Percentiles rank a stretch among this genome's conserved stretches.
Evolutionary conservation across 2,113 vertebrate species (phyloP).

Genomic region (Microcebus tavaratra): DNA sequence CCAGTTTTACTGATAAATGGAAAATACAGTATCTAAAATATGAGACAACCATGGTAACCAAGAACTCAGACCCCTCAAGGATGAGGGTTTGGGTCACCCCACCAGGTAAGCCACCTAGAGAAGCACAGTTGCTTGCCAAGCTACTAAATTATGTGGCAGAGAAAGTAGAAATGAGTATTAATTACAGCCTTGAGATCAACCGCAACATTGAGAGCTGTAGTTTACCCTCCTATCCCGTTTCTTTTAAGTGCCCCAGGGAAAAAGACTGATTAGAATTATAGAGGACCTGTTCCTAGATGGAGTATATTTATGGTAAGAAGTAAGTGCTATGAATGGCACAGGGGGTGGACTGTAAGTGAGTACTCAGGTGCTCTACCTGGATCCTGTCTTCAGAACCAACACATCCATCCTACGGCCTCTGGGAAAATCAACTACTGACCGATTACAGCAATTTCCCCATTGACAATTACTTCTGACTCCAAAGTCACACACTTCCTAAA

Average conservation of each 20-base stretch:
- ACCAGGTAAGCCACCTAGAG: neutral
- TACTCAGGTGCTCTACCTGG: neutral
- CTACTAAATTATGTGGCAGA: neutral
- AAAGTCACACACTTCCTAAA: neutral
- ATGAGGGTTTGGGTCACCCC: neutral
- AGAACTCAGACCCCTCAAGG: neutral
- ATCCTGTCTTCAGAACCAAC: neutral
- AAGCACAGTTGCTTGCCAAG: neutral
- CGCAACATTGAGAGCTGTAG: neutral
- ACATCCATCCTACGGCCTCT: neutral
- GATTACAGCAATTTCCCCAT: neutral
- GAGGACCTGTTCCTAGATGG: neutral
- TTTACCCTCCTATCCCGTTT: neutral
- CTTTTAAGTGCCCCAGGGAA: neutral
- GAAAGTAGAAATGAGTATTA: neutral
- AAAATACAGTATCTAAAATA: neutral
- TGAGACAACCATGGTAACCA: neutral
- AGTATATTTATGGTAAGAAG: neutral
- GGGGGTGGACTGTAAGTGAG: too few relatives aligned
- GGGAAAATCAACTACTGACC: neutral
- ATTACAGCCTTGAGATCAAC: too few relatives aligned
- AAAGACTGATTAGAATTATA: neutral
- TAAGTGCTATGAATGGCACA: neutral
- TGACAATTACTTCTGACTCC: neutral
- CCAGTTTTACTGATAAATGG: neutral